Conservation (phyloP, 2,888 invertebrate species). For the Deilephila porcellus region DNA sequence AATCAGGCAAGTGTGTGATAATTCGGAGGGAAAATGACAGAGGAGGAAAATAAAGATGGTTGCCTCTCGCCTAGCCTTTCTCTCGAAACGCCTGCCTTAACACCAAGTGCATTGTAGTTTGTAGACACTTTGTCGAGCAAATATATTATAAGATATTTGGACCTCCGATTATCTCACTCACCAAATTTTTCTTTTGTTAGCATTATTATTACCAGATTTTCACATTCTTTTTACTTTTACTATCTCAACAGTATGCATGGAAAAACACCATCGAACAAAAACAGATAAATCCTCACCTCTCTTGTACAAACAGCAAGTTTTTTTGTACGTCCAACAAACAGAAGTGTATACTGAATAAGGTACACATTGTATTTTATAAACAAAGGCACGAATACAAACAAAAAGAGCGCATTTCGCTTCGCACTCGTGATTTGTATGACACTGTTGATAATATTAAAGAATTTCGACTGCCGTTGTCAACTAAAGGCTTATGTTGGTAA, state of each 20-base stretch:
- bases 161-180: no score
- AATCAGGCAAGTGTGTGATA: no score
- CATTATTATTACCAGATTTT: not conserved
- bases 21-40: no score
- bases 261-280: not conserved
- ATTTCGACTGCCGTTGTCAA: conserved; percentile 47
- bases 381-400: conserved; percentile 32
- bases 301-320: not conserved
- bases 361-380: conserved; percentile 5
- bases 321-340: not conserved
- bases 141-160: no score
- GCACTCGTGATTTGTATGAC: conserved; percentile 45
- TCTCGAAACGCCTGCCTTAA: no score
- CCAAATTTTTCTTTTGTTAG: no score
- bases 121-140: no score
- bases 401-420: not conserved
- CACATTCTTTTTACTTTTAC: not conserved
- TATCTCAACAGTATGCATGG: not conserved
- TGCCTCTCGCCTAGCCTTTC: no score
- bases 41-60: no score
- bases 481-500: conserved; percentile 46
- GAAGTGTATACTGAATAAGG: not conserved
- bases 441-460: conserved; percentile 46
- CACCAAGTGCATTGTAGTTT: no score
- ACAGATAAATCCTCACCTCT: not conserved